Evolutionary conservation across 1,140 invertebrate genomes (phyloP), one percentile per base, ranked within the genome.

Genomic region (Grapholita molesta): DNA sequence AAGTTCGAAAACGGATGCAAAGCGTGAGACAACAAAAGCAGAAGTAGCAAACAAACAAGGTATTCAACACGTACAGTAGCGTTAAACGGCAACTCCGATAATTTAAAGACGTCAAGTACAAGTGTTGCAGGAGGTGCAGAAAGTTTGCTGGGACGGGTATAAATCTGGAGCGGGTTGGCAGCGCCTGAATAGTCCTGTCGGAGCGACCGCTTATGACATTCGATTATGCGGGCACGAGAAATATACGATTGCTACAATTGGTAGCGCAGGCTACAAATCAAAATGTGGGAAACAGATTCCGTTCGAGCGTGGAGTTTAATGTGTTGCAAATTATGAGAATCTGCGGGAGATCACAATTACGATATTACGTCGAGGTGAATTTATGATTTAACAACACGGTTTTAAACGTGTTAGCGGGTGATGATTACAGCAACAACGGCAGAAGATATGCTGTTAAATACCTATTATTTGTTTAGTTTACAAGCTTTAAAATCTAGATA

Each of bases 61-160:
- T 35, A 9, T 35, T 35, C 9, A 11, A 35, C 3, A 30, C 33
- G 33, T 35, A 3, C 33, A 35, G 2, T 8, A 35, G 64, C 61
- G 67, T 72, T 64, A 53, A 64, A 70, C 69, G 67, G 74, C 32
- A 24, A 57, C 52, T 71, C 38, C 66, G 83, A 85, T 80, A 86
- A 32, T 32, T 87, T 84, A 80, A 74, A 80, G 82, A 77, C 74
- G 83, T 87, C 85, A 79, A 80, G 76, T 80, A 82, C 83, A 85
- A 83, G 75, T 88, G 85, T 81, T 79, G 73, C 82, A 80, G 78
- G 83, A 84, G 83, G 82, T 85, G 83, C 78, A 79, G 80, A 84
- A 85, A 85, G 76, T 85, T 84, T 77, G 82, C 83, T 83, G 83
- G 79, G 75, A 69, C 75, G 79, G 73, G 77, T 75, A 86, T 88